These are phyloP conservation scores for Blastomussa wellsi DNA, from an alignment of 92 coral and sea anemone species.

Conservation along the genomic window DNA sequence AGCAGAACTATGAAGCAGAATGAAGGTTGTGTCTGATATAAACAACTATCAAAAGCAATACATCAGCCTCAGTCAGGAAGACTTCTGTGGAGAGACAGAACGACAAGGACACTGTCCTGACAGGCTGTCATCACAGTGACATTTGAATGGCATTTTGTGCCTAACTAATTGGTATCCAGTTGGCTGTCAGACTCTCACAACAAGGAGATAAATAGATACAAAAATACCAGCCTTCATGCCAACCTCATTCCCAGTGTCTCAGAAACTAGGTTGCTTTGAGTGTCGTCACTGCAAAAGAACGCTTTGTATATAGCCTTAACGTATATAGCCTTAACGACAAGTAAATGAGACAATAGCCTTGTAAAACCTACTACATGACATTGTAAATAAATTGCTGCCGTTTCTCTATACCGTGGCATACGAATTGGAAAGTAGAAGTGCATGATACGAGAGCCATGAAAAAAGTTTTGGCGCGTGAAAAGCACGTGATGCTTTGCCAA, in stretches of 20 bases:
- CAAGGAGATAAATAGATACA: neutral
- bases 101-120: neutral
- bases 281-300: neutral
- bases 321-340: neutral
- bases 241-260: neutral
- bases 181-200: neutral
- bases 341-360: too few species aligned
- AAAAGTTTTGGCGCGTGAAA: neutral
- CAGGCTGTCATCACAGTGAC: neutral
- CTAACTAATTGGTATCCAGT: neutral
- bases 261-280: neutral
- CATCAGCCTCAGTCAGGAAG: neutral
- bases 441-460: neutral
- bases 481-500: neutral
- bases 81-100: neutral
- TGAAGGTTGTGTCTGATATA: constrained; percentile 26
- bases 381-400: neutral
- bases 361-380: neutral
- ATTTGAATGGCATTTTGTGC: neutral
- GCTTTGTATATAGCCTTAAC: neutral
- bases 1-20: constrained; percentile 90
- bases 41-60: neutral
- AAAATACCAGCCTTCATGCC: neutral
- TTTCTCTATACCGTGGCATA: neutral
- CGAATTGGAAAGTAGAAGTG: neutral